phyloP scores from a whole-genome alignment of 2,797 vertebrate species.

The Sternotherus odoratus region DNA sequence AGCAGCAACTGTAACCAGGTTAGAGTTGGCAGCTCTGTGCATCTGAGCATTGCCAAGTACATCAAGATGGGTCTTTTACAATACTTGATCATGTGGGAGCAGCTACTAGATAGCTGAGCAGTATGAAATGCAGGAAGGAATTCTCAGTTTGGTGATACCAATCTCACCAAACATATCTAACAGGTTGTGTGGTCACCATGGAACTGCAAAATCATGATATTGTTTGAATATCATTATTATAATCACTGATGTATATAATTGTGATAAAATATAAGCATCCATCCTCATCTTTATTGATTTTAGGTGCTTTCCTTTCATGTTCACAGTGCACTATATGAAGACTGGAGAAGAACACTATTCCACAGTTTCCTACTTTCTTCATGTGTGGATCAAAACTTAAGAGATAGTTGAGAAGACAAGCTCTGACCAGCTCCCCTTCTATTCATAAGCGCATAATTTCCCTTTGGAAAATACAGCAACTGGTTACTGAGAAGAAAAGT shows the following conservation, averaged over 20 bases:
- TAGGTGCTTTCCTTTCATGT: neutral
- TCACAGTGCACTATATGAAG: neutral
- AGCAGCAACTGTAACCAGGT: neutral
- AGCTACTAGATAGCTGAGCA: neutral
- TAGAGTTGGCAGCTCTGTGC: neutral
- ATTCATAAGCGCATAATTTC: neutral
- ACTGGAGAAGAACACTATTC: neutral
- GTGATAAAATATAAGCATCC: neutral
- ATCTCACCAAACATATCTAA: neutral
- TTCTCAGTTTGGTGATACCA: neutral
- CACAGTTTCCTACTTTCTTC: neutral
- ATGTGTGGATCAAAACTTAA: neutral
- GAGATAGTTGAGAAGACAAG: neutral
- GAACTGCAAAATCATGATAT: accelerated
- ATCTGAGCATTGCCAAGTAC: neutral
- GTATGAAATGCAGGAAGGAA: neutral
- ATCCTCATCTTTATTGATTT: neutral
- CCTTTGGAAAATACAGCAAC: neutral
- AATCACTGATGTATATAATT: neutral
- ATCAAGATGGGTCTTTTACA: neutral
- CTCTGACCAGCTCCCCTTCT: neutral
- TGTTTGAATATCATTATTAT: neutral
- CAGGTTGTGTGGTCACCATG: neutral
- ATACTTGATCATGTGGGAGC: neutral
- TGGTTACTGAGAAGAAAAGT: neutral